Base-by-base conservation (phyloP, 2,888 invertebrate species). In the Pristionchus japonicus region DNA sequence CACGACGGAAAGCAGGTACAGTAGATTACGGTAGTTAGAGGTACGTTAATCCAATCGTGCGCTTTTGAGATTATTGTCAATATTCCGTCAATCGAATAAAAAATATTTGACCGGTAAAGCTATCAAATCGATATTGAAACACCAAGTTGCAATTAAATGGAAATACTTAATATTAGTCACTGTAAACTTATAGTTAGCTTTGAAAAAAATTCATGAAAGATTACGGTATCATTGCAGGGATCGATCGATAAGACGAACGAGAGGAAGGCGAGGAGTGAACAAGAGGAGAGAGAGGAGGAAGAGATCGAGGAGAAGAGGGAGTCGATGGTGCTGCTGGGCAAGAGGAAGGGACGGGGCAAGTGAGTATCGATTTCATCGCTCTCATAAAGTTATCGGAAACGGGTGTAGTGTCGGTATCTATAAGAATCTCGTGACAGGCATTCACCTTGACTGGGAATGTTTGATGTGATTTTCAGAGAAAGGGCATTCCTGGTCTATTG, bases 231-330 rank as follows among this genome's bases (percentile, higher is more conserved):
- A 3, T 43, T 87, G 11, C 77, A 89, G 90, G 90, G 90, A 6
- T 90, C 90, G 34, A 64, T 88, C 52, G 49, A 49, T 11, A 88
- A 88, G 70, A 90, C 77, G 31, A 61, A 23, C 20, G 87, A 88
- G 57, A 70, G 87, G 23, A 90, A 77, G 74, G 77, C 43, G 27
- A 64, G 88, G 23, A 23, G 7, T 17, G 40, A 31, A 37, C 80
- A 52, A 52, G 87, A 87, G 52, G 87, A 87, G 31, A 34, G 27
- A 27, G 43, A 31, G 40, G 84, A 57, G 27, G 84, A 61, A 37
- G 49, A 85, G 70, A 6, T 31, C 23, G 86, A 80, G 31, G 47
- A 27, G 0, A 27, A 40, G 49, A 43, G 27, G 47, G 15, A 15
- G 3, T 15, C 3, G 20, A 4, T 47, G 7, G 34, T 83, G 23